Evolutionary conservation across 2,113 vertebrate genomes (phyloP).

Genomic region (Gavia stellata): DNA sequence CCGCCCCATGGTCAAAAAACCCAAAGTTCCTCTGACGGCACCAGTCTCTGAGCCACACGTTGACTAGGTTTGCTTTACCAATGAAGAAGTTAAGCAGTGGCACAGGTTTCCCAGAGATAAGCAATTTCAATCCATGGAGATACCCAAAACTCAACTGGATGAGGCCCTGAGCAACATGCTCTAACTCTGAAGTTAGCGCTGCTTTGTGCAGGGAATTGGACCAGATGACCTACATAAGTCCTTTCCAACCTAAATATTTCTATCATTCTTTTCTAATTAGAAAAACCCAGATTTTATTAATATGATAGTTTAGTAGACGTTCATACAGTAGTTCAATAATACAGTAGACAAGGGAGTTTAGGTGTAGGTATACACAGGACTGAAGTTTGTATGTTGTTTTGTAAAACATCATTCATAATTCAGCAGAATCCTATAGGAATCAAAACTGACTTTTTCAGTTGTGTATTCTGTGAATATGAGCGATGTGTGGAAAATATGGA

Average conservation of each 20-base stretch:
- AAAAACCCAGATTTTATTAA: neutral
- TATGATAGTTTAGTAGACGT: neutral
- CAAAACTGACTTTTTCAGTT: neutral
- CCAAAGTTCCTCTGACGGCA: too few relatives aligned
- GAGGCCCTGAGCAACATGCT: neutral
- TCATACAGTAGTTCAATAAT: neutral
- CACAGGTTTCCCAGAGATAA: neutral
- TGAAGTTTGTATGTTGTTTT: neutral
- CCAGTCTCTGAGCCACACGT: too few relatives aligned
- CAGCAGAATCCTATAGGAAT: rapidly evolving
- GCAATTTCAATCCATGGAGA: neutral
- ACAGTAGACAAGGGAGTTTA: neutral
- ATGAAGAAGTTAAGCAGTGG: neutral
- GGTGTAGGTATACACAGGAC: neutral
- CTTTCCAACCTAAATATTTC: neutral
- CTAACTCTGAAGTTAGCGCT: neutral
- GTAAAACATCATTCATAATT: neutral
- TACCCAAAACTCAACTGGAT: neutral
- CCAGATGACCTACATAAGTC: neutral
- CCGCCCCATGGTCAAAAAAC: too few relatives aligned
- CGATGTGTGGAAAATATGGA: neutral
- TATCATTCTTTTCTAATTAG: neutral
- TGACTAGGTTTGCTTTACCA: too few relatives aligned
- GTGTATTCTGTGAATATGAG: neutral
- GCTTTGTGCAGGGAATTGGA: neutral